Base-by-base conservation (phyloP, 2,113 vertebrate species). In the Trichomycterus rosablanca region DNA sequence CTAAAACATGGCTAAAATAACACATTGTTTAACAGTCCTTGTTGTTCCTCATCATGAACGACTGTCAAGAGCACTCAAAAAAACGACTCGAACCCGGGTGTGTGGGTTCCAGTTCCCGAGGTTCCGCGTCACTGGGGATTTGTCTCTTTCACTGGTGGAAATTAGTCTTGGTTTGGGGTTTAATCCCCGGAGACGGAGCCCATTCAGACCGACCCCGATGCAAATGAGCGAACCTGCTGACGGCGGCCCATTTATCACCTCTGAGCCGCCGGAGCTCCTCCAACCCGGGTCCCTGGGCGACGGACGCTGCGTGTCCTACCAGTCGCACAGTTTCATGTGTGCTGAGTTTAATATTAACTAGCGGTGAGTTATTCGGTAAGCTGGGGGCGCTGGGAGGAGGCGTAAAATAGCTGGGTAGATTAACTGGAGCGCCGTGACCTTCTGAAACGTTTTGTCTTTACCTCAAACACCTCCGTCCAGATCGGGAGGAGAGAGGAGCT, bases 171-270 rank as follows among this genome's bases (percentile, higher is more conserved):
- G 63, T 43, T 54, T 71, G 52, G 44, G 70, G 54, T 53, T 26
- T 63, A 35, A 52, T 68, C 43, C 52, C 43, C 40, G 19, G 45
- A 46, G 61, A 59, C 68, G 46, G 55, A 40, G 50, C 24, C 66
- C 44, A 60, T 67, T 76, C 50, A 55, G 59, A 63, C 40, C 9
- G 12, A 24, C n/a, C 53, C 40, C 7, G 37, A 64, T 70, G 59
- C 23, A 59, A 70, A 54, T 65, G 55, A 70, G 46, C 34, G 35
- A 52, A 39, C 53, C 49, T 40, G 60, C 32, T 50, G 68, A 68
- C 26, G 39, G 55, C 34, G 32, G 19, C 43, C 62, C 53, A 67
- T 68, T 58, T 40, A 56, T 74, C 55, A 65, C 28, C 42, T 39
- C 37, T 3, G 3, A 32, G 53, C 53, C 34, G 28, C 30, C 12